Conservation (phyloP, 1,140 invertebrate genomes). For the Portunus trituberculatus region DNA sequence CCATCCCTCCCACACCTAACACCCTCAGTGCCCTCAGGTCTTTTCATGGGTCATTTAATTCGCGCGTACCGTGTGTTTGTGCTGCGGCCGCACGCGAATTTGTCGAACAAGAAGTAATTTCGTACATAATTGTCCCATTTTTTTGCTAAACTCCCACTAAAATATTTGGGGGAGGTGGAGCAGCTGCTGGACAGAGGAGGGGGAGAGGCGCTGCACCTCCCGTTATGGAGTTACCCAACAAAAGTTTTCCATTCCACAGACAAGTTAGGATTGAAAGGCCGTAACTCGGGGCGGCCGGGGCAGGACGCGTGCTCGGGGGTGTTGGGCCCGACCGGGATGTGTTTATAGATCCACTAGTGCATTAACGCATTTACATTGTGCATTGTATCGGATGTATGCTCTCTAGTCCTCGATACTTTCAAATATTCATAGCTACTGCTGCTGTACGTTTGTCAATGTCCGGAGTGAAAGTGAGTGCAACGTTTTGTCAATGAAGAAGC, state of each 20-base stretch:
- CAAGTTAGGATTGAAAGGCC: slow-evolving; percentile 21
- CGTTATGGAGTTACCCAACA: slow-evolving; percentile 12
- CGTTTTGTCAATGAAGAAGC: too few relatives aligned
- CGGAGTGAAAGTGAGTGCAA: too few relatives aligned
- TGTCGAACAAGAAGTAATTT: slow-evolving; percentile 23
- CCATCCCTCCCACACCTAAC: background rate
- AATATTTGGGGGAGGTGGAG: background rate
- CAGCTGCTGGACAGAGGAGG: background rate
- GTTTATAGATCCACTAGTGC: background rate
- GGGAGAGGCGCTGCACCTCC: background rate
- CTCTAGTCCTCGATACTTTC: background rate
- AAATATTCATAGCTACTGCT: too few relatives aligned
- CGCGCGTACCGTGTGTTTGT: background rate
- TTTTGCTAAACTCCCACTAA: background rate
- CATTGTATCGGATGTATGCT: background rate
- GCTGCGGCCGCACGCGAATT: background rate
- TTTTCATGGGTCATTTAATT: slow-evolving; percentile 13
- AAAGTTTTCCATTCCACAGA: slow-evolving; percentile 22
- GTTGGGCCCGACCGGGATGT: background rate
- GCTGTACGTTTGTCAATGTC: too few relatives aligned
- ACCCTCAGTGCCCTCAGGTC: background rate
- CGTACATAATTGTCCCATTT: slow-evolving; percentile 23
- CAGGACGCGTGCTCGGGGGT: background rate
- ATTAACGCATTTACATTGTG: background rate
- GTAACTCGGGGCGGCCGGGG: background rate